Conservation (phyloP, 2,113 vertebrate species). For the Syngnathus typhle region DNA sequence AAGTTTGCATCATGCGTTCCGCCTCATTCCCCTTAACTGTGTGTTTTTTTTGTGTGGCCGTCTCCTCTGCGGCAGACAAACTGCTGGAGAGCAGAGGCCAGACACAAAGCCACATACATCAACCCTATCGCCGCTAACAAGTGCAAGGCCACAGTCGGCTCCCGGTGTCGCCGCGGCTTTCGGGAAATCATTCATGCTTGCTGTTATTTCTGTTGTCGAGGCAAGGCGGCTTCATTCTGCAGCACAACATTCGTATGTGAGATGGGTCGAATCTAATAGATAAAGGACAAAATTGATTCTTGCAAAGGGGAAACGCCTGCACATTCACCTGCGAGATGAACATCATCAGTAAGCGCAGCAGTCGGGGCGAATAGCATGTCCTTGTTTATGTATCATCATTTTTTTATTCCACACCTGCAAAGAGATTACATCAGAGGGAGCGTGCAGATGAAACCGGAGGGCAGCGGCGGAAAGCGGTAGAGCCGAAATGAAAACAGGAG, state of each 20-base stretch:
- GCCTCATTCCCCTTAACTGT: neutral
- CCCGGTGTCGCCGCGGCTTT: conserved; percentile 22
- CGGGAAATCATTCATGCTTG: conserved; percentile 22
- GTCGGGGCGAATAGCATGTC: conserved; percentile 32
- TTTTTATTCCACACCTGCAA: conserved; percentile 29
- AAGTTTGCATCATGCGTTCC: neutral
- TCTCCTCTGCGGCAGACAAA: conserved; percentile 25
- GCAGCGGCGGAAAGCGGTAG: conserved; percentile 20
- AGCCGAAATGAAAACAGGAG: conserved; percentile 59
- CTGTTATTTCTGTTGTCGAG: conserved; percentile 28
- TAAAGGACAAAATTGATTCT: conserved; percentile 25
- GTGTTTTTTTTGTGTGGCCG: neutral
- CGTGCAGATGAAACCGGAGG: conserved; percentile 35
- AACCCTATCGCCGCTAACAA: conserved; percentile 44
- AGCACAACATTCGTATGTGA: conserved; percentile 13
- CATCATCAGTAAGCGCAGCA: conserved; percentile 28
- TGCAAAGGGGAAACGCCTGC: conserved; percentile 1
- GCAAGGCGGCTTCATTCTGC: conserved; percentile 7
- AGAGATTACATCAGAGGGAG: conserved; percentile 48
- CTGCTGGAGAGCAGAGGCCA: conserved; percentile 28
- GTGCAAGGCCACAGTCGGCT: conserved; percentile 23
- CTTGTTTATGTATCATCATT: conserved; percentile 45
- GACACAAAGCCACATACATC: conserved; percentile 23
- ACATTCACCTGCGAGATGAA: conserved; percentile 27
- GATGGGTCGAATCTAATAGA: conserved; percentile 28